Base-by-base conservation (phyloP, 2,888 invertebrate species). In the Meiosimyza platycephala region DNA sequence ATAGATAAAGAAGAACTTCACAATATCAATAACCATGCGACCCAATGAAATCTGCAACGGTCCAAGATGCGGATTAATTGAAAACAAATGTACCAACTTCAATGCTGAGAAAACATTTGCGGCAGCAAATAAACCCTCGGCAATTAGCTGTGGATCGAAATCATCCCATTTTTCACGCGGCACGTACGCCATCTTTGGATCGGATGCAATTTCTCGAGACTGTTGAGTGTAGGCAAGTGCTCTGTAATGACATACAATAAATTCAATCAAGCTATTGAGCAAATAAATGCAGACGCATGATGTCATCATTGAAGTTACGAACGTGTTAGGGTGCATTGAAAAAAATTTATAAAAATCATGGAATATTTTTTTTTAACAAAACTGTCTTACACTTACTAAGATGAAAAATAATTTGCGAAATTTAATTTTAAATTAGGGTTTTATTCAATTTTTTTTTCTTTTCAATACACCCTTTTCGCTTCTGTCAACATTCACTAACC, bases 71-170 rank as follows among this genome's bases (percentile, higher is more conserved):
- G 97, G 96, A 88, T 96, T 96, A 81, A 97, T 95, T 70, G 96
- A 96, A 88, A 97, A 97, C 81, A 97, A 89, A 85, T 97, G 96
- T 22, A 97, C 94, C 84, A 97, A 87, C 88, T 98, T 98, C 74
- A 98, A 88, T 5, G 96, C 96, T 85, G 95, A 95, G 85, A 96
- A 96, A 75, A 98, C 93, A 88, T 98, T 98, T 68, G 97, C 98
- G 1, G 95, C 97, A 12, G 98, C 97, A 87, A 97, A 98, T 67
- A 98, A 89, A 50, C 96, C 96, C 84, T 97, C 96, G 7, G 96
- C 94, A 48, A 98, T 94, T 9, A 98, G 89, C 83, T 97, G 96
- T 0, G 97, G 97, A 87, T 98, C 98, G 84, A 95, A 98, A 7
- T 94, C 94, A 78, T 95, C 91, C 98, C 98, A 98, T 69, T 94